These are phyloP conservation scores for Tenodera sinensis DNA, from an alignment of 2,888 invertebrate genomes.

Conservation along the genomic window DNA sequence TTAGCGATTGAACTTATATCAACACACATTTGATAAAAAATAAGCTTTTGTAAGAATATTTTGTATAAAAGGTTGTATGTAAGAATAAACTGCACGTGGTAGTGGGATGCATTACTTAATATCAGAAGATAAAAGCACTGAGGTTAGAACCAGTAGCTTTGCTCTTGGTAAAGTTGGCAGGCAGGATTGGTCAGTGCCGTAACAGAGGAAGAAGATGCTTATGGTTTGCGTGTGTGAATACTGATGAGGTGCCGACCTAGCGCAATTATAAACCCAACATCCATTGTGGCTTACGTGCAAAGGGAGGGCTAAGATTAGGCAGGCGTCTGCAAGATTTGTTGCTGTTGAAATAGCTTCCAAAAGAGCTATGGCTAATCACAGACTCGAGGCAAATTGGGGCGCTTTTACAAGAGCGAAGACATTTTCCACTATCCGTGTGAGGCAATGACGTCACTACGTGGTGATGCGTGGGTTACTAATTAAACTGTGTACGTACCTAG, in stretches of 20 bases:
- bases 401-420: neutral
- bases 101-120: too few relatives aligned
- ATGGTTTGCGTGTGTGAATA: neutral
- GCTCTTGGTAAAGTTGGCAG: neutral
- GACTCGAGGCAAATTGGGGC: neutral
- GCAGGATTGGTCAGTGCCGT: neutral
- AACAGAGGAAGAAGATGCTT: neutral
- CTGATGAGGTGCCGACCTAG: neutral
- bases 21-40: too few relatives aligned
- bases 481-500: too few relatives aligned
- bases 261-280: neutral
- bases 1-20: too few relatives aligned
- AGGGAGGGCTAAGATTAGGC: neutral
- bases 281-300: neutral
- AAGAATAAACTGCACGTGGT: too few relatives aligned
- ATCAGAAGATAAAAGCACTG: too few relatives aligned
- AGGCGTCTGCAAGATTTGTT: neutral
- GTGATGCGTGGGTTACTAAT: neutral
- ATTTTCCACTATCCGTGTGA: neutral
- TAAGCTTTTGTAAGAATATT: too few relatives aligned
- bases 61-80: too few relatives aligned
- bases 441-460: neutral
- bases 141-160: too few relatives aligned
- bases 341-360: neutral
- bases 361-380: neutral